Conservation (phyloP, 1,140 invertebrate species). For the Odontomachus brunneus region DNA sequence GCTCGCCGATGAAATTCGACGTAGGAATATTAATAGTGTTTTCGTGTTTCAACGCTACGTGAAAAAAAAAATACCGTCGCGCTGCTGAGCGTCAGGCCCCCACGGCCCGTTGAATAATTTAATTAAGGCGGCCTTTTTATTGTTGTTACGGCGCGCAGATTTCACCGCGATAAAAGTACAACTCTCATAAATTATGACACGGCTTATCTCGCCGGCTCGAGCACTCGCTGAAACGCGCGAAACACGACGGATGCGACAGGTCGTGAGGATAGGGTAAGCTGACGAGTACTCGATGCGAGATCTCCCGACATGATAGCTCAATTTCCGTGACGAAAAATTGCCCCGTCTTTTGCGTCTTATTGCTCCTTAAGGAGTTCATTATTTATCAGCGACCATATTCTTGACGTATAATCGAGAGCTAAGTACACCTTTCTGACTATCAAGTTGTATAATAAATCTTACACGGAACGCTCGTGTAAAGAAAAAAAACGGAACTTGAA, state of each 20-base stretch:
- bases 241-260: background rate
- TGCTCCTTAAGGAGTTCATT: too few relatives aligned
- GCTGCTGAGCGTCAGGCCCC: background rate
- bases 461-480: too few relatives aligned
- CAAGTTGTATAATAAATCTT: too few relatives aligned
- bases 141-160: constrained; percentile 19
- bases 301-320: background rate
- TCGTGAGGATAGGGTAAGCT: background rate
- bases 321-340: background rate
- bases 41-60: constrained; percentile 3
- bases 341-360: background rate
- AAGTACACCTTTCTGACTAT: too few relatives aligned
- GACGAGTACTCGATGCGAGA: background rate
- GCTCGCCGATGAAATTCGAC: too few relatives aligned
- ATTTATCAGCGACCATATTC: too few relatives aligned
- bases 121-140: constrained; percentile 23
- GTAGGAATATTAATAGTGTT: constrained; percentile 20
- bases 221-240: background rate
- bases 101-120: constrained; percentile 39
- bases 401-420: too few relatives aligned
- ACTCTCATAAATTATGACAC: background rate
- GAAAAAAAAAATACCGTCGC: background rate
- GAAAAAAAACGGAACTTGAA: too few relatives aligned
- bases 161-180: constrained; percentile 28
- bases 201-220: background rate